Base-by-base conservation (phyloP, 1,140 invertebrate species). In the Drosophila mauritiana region DNA sequence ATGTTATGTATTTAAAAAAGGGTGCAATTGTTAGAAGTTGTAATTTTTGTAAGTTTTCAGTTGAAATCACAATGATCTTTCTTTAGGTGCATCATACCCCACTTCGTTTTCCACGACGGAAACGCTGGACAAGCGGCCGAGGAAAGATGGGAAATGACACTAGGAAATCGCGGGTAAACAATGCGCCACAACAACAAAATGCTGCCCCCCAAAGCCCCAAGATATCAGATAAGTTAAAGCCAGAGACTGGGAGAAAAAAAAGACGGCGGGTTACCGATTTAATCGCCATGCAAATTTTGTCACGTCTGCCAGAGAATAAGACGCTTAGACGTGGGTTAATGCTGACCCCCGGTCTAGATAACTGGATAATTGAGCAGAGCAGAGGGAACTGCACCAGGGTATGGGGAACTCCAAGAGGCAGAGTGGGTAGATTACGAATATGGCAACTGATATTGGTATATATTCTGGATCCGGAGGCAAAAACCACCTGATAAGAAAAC, bases 161-260 rank as follows among this genome's bases (percentile, higher is more conserved):
- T 88, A 90, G 84, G 84, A 88, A 88, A 88, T 88, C 80, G 84
- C 84, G 89, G 78, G 84, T 88, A 89, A 89, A 84, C 85, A 80
- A 89, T 70, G 76, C 68, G 78, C 68, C 74, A 22, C 20, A 22
- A 22, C 20, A 56, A 48, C 40, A 48, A 70, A 58, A 49, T 73
- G 48, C 48, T 73, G 48, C 39, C 69, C 31, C 69, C 69, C 25
- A 73, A 73, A 61, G 48, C 69, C 52, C 48, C 27, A 39, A 73
- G 54, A 73, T 74, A 64, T 63, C 11, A 54, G 73, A 75, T 74
- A 75, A 75, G 48, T 40, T 27, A 15, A 17, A 36, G 40, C 40
- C 22, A 15, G 45, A 22, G 49, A 72, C 70, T 42, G 37, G n/a
- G 46, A 39, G 31, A 39, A 22, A 22, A 39, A 63, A 36, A 46